A percentile compares a stretch with the other conserved stretches of the same genome.
Conservation (phyloP, 2,113 vertebrate species). For the Coregonus clupeaformis region DNA sequence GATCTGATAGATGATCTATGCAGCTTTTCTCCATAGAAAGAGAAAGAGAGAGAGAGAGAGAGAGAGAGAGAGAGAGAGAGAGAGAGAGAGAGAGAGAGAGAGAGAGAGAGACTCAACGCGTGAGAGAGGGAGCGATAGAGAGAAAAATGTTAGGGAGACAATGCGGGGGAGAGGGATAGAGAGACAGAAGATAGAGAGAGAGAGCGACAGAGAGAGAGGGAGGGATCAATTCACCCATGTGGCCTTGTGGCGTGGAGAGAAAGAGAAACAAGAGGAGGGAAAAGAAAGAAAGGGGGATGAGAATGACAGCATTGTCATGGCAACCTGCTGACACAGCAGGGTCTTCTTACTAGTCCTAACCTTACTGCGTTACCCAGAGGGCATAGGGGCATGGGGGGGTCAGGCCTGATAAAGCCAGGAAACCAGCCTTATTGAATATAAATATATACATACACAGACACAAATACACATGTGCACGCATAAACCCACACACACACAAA, state of each 20-base stretch:
- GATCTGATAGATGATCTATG: background rate
- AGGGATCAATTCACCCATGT: too few relatives aligned
- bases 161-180: too few relatives aligned
- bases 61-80: slow-evolving; percentile 14
- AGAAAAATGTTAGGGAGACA: background rate
- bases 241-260: too few relatives aligned
- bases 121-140: slow-evolving; percentile 19
- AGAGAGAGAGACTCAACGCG: background rate
- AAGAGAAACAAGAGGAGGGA: slow-evolving; percentile 37
- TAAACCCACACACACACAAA: background rate
- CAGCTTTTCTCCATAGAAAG: background rate
- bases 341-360: slow-evolving; percentile 73
- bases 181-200: too few relatives aligned
- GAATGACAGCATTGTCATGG: slow-evolving; percentile 64
- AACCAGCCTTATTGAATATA: slow-evolving; percentile 3
- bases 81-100: slow-evolving; percentile 2
- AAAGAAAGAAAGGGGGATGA: slow-evolving; percentile 56
- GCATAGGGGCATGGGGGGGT: slow-evolving; percentile 24
- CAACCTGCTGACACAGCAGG: slow-evolving; percentile 71
- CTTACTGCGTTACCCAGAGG: slow-evolving; percentile 61
- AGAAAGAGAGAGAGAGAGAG: background rate
- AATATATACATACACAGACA: background rate
- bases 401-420: background rate
- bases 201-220: too few relatives aligned
- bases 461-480: background rate